phyloP scores from a whole-genome alignment of 2,888 invertebrate species.

The Eupeodes luniger region DNA sequence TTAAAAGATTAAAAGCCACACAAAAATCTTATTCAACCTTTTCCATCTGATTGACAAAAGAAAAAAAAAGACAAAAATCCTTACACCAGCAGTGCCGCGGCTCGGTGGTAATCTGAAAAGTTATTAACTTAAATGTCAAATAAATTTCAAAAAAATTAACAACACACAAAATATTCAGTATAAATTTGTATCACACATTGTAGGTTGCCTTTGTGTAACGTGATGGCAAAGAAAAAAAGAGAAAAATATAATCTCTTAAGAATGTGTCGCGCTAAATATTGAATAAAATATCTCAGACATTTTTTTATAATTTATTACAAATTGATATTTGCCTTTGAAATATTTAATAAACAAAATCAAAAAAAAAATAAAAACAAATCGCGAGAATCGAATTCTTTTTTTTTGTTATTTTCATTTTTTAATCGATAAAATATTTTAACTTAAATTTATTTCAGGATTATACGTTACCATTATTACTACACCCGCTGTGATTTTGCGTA shows the following conservation, averaged over 20 bases:
- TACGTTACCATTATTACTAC: background rate
- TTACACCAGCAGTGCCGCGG: constrained; percentile 7
- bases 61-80: constrained; percentile 22
- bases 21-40: background rate
- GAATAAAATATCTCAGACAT: constrained; percentile 34
- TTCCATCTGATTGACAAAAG: constrained; percentile 14
- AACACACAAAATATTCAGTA: background rate
- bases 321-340: constrained; percentile 40
- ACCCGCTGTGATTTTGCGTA: constrained; percentile 37
- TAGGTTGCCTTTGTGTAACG: constrained; percentile 37
- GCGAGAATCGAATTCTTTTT: constrained; percentile 27
- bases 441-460: constrained; percentile 66
- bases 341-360: background rate
- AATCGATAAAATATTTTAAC: constrained; percentile 62
- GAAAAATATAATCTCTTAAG: constrained; percentile 43
- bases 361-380: constrained; percentile 41
- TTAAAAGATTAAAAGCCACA: constrained; percentile 38
- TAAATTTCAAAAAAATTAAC: constrained; percentile 23
- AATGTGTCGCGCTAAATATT: constrained; percentile 35
- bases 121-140: constrained; percentile 51
- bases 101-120: constrained; percentile 52
- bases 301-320: constrained; percentile 45
- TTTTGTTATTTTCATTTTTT: background rate
- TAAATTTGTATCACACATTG: constrained; percentile 28
- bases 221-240: no score